Evolutionary conservation across 23 tunicate genomes (phyloP).

Genomic region (Styela clava): DNA sequence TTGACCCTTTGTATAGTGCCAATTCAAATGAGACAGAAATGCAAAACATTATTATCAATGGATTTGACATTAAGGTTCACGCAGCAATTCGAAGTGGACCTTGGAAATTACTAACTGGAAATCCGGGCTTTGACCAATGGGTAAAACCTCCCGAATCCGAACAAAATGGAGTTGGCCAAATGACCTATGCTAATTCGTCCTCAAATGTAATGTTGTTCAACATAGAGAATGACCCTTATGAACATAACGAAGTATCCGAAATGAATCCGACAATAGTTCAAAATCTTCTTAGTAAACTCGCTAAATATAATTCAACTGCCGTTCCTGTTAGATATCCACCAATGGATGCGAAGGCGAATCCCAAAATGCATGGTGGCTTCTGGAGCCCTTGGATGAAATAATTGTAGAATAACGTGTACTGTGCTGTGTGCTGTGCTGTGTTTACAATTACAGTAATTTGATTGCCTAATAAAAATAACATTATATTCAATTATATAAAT

Average conservation of each 20-base stretch:
- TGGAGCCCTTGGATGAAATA: slow-evolving; percentile 77
- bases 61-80: slow-evolving; percentile 58
- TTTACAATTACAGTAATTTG: too few species aligned
- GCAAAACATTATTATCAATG: not conserved
- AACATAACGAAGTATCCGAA: slow-evolving; percentile 47
- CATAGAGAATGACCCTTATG: slow-evolving; percentile 69
- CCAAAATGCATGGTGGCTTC: slow-evolving; percentile 73
- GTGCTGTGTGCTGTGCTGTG: too few species aligned
- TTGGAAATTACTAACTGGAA: slow-evolving; percentile 89
- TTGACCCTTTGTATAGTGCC: slow-evolving; percentile 42
- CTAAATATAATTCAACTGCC: slow-evolving; percentile 58
- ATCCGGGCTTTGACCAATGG: slow-evolving; percentile 63
- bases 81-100: slow-evolving; percentile 73
- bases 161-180: not conserved
- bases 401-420: too few species aligned
- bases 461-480: too few species aligned
- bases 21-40: slow-evolving; percentile 5
- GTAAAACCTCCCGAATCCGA: slow-evolving; percentile 61
- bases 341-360: slow-evolving; percentile 48
- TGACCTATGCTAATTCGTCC: not conserved
- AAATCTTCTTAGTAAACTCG: slow-evolving; percentile 35
- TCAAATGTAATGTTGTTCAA: slow-evolving; percentile 39
- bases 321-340: slow-evolving; percentile 67
- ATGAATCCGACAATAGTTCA: slow-evolving; percentile 53
- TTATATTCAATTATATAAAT: too few species aligned